A percentile compares a stretch with the other conserved stretches of the same genome.
Evolutionary conservation across 2,113 vertebrate species (phyloP).

Genomic region (Bettongia penicillata): DNA sequence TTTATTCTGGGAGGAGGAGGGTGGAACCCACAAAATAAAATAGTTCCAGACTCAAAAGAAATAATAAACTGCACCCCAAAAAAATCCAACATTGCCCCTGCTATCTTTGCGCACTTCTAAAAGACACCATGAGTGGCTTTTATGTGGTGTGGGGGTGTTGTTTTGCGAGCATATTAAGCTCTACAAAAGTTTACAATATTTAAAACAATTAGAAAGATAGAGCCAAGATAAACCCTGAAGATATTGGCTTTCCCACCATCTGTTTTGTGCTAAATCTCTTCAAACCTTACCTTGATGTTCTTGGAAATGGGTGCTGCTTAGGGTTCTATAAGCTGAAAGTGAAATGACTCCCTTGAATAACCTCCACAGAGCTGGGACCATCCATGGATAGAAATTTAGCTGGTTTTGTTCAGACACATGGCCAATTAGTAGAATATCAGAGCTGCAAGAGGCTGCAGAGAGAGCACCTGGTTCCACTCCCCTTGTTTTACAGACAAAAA

Average conservation of each 20-base stretch:
- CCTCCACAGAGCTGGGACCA: background rate
- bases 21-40: background rate
- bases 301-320: background rate
- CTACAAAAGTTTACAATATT: background rate
- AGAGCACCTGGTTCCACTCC: too few relatives aligned
- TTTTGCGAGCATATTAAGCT: background rate
- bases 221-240: background rate
- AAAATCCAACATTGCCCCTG: background rate
- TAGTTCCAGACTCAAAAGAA: background rate
- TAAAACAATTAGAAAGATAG: background rate
- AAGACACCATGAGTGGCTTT: background rate
- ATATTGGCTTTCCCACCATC: background rate
- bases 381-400: constrained; percentile 48
- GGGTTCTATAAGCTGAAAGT: constrained; percentile 21
- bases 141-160: background rate
- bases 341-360: background rate
- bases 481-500: background rate
- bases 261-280: background rate
- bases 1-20: background rate
- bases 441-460: background rate
- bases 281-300: background rate
- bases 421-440: background rate
- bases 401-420: constrained; percentile 18
- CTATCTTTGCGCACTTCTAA: background rate
- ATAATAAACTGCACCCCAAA: background rate